A percentile compares a stretch with the other conserved stretches of the same genome.
Conservation (phyloP, 2,888 invertebrate species). For the Mantis religiosa region DNA sequence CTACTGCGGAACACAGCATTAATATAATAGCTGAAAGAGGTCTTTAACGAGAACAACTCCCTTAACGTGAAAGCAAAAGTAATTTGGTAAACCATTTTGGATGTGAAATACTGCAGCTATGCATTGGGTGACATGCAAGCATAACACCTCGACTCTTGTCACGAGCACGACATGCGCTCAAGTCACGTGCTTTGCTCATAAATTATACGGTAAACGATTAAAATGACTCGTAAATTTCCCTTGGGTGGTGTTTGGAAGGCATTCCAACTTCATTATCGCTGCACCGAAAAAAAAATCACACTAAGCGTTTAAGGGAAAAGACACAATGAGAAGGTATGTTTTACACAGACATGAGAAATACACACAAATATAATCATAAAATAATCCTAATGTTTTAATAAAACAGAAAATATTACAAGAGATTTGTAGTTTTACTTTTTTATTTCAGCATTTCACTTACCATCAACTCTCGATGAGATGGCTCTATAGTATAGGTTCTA, state of each 20-base stretch:
- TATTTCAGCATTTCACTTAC: no score
- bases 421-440: no score
- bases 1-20: no score
- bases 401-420: no score
- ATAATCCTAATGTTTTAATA: no score
- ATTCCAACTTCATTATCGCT: background rate
- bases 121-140: background rate
- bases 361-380: no score
- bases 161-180: background rate
- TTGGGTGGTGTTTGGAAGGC: background rate
- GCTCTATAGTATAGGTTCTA: no score
- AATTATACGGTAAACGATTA: background rate
- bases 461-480: no score
- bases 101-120: background rate
- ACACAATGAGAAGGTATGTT: background rate
- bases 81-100: background rate
- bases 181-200: background rate
- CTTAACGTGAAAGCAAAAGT: background rate
- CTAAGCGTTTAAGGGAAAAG: background rate
- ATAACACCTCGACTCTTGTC: background rate
- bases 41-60: background rate
- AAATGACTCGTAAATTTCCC: background rate
- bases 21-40: no score
- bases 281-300: background rate
- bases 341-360: no score